Evolutionary conservation across 2,888 invertebrate species (phyloP).

Genomic region (Achlya flavicornis): DNA sequence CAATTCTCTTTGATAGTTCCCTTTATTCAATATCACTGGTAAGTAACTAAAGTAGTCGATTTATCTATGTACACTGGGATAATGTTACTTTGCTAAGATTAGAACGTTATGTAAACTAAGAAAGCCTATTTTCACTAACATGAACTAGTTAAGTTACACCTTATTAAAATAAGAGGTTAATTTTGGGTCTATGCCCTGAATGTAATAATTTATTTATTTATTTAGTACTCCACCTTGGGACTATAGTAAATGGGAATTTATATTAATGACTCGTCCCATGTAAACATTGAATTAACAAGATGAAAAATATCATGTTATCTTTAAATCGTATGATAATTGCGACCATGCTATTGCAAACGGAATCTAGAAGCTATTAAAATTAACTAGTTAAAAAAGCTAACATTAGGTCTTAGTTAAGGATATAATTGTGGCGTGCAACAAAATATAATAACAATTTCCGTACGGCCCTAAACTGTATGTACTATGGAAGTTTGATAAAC

Average conservation of each 20-base stretch:
- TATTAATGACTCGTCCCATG: no score
- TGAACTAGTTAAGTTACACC: no score
- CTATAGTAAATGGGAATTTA: no score
- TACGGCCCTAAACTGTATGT: conserved; percentile 23
- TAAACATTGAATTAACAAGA: no score
- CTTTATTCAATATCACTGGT: conserved; percentile 32
- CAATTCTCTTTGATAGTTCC: conserved; percentile 38
- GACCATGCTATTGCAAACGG: neutral
- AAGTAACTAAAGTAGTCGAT: conserved; percentile 22
- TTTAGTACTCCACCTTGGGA: no score
- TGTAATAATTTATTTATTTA: no score
- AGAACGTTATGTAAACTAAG: neutral
- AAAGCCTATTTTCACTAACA: no score
- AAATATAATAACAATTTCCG: neutral
- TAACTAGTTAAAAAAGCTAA: neutral
- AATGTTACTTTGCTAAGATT: neutral
- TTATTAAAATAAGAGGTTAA: no score
- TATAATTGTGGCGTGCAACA: no score
- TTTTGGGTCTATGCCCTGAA: no score
- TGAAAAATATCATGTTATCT: no score
- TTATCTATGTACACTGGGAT: neutral
- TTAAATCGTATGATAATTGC: neutral
- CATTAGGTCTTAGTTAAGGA: no score
- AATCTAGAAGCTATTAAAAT: neutral
- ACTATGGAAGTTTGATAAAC: conserved; percentile 58